phyloP scores from a whole-genome alignment of 2,797 vertebrate genomes.

The Sciaenops ocellatus region DNA sequence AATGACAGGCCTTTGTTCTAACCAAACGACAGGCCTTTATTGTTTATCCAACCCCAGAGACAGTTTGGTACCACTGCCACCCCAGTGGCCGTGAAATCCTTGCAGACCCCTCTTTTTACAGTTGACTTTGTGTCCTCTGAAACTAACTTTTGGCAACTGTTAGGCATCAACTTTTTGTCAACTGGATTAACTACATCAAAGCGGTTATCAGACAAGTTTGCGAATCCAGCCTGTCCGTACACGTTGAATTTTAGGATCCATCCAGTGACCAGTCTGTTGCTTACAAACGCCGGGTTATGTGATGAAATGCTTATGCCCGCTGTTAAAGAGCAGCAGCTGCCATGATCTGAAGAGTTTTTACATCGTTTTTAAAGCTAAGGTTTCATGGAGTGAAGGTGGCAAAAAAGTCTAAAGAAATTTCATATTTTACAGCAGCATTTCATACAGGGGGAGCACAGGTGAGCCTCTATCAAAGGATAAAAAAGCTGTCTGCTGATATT shows the following conservation, averaged over 20 bases:
- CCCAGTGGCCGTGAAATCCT: slow-evolving; percentile 58
- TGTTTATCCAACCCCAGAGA: slow-evolving; percentile 74
- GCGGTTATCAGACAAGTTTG: neutral
- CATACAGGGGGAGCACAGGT: neutral
- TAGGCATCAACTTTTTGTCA: slow-evolving; percentile 10
- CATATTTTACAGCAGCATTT: neutral
- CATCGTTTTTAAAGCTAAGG: neutral
- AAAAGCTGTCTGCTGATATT: neutral
- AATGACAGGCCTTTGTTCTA: slow-evolving; percentile 78
- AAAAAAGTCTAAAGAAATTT: neutral
- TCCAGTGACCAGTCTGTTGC: neutral
- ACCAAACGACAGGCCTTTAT: slow-evolving; percentile 70
- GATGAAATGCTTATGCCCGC: neutral
- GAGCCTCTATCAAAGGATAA: neutral
- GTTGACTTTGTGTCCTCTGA: slow-evolving; percentile 51
- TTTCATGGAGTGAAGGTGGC: neutral
- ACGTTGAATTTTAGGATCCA: slow-evolving; percentile 16
- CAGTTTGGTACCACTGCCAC: slow-evolving; percentile 34
- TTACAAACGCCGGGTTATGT: neutral
- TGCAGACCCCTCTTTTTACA: slow-evolving; percentile 34
- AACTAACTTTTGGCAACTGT: slow-evolving; percentile 46
- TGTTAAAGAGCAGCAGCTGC: neutral
- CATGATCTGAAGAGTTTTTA: neutral
- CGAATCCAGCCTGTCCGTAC: neutral
- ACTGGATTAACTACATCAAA: slow-evolving; percentile 15